Percentiles rank a stretch among this genome's conserved stretches.
Evolutionary conservation across 2,797 vertebrate species (phyloP).

Genomic region (Urocyon cinereoargenteus): DNA sequence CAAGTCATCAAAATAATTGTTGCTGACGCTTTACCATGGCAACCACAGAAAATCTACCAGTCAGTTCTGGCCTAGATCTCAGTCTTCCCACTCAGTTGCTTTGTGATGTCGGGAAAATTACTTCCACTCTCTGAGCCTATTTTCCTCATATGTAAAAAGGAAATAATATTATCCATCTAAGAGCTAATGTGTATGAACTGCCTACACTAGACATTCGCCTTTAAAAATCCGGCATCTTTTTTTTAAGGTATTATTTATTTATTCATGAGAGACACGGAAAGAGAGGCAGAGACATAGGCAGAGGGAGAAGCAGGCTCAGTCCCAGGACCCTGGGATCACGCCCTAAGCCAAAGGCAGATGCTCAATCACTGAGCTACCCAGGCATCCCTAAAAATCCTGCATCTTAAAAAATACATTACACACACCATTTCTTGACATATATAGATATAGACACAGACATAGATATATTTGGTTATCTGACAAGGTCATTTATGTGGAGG

Average conservation of each 20-base stretch:
- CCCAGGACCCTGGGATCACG: too few species aligned
- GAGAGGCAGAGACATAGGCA: too few species aligned
- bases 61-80: not conserved
- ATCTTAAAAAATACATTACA: conserved; percentile 17
- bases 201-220: not conserved
- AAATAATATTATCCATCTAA: not conserved
- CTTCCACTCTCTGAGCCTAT: not conserved
- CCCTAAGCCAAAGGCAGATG: too few species aligned
- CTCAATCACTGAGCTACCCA: too few species aligned
- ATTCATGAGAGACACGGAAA: too few species aligned
- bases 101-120: not conserved
- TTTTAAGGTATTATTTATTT: too few species aligned
- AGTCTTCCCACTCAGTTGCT: not conserved
- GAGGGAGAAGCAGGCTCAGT: too few species aligned
- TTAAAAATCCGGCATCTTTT: not conserved
- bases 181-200: not conserved
- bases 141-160: not conserved
- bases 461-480: not conserved
- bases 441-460: not conserved
- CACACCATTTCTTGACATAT: not conserved
- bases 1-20: not conserved
- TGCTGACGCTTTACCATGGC: not conserved
- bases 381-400: not conserved
- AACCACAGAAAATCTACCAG: not conserved
- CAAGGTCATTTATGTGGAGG: not conserved